These are phyloP conservation scores for Anadara kagoshimensis DNA, from an alignment of 1,140 invertebrate genomes.

Conservation along the genomic window DNA sequence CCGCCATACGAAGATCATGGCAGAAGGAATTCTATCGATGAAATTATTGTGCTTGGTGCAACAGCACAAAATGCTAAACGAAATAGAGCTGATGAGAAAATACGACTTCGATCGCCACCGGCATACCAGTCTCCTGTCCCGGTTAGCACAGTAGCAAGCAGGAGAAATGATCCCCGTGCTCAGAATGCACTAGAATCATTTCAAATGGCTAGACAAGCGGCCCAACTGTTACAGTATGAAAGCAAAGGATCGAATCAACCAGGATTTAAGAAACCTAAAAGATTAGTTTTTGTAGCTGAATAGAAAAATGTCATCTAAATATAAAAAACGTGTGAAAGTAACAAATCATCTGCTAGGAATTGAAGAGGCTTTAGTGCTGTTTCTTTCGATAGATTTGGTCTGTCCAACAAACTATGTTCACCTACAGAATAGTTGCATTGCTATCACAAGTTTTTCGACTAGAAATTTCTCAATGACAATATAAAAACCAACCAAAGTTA, in stretches of 20 bases:
- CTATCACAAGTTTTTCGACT: too few species aligned
- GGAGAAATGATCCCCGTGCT: slow-evolving; percentile 1
- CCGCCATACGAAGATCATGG: slow-evolving; percentile 12
- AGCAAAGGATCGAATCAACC: not conserved
- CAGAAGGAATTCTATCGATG: slow-evolving; percentile 5
- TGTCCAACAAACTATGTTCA: too few species aligned
- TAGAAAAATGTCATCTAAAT: not conserved
- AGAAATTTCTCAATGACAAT: too few species aligned
- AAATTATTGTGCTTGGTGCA: not conserved
- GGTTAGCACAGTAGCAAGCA: not conserved
- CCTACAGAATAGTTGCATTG: too few species aligned
- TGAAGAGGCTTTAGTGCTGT: too few species aligned
- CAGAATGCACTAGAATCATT: slow-evolving; percentile 15
- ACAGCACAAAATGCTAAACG: too few species aligned
- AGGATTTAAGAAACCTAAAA: slow-evolving; percentile 5
- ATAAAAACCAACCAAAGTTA: too few species aligned
- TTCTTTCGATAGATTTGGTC: too few species aligned
- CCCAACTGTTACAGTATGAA: slow-evolving; percentile 6
- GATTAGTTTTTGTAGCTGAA: slow-evolving; percentile 17
- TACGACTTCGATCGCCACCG: too few species aligned
- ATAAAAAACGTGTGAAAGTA: too few species aligned
- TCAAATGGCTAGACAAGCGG: slow-evolving; percentile 11
- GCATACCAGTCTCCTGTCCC: not conserved
- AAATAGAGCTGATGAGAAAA: too few species aligned
- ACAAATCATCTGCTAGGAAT: too few species aligned